Percentiles rank a stretch among this genome's conserved stretches.
Conservation (phyloP, 1,140 invertebrate species). For the Lethrus apterus region DNA sequence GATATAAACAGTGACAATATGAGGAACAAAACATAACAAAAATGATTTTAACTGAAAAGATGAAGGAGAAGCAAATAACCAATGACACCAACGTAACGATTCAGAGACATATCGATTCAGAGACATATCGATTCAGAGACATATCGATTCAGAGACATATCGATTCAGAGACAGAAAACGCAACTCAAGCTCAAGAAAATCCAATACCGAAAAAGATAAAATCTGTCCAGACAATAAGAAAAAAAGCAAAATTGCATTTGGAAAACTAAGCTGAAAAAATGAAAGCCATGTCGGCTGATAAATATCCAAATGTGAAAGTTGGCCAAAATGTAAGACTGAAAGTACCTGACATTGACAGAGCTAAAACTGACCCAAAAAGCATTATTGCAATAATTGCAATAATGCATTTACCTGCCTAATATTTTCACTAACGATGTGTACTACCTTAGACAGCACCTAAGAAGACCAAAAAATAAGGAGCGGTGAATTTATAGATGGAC, state of each 20-base stretch:
- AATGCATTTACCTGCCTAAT: too few species aligned
- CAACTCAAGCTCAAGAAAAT: too few species aligned
- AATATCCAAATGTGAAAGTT: conserved; percentile 11
- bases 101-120: conserved; percentile 2
- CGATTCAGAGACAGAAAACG: too few species aligned
- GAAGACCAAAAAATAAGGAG: too few species aligned
- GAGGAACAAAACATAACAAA: conserved; percentile 11
- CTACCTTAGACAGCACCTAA: too few species aligned
- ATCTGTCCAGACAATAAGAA: neutral
- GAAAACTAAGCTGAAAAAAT: conserved; percentile 9
- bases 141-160: too few species aligned
- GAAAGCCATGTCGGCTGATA: conserved; percentile 12
- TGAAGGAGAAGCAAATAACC: conserved; percentile 12
- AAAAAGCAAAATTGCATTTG: neutral
- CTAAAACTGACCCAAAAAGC: conserved; percentile 11
- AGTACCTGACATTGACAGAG: conserved; percentile 16
- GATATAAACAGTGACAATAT: conserved; percentile 11
- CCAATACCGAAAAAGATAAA: too few species aligned
- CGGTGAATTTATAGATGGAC: too few species aligned
- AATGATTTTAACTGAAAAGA: conserved; percentile 12
- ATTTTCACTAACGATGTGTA: too few species aligned
- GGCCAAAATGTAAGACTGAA: conserved; percentile 16
- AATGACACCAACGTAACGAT: conserved; percentile 11
- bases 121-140: too few species aligned
- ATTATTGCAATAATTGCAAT: conserved; percentile 11